A percentile compares a stretch with the other conserved stretches of the same genome.
phyloP scores from a whole-genome alignment of 2,797 vertebrate genomes.

The Apogon hyalosoma region DNA sequence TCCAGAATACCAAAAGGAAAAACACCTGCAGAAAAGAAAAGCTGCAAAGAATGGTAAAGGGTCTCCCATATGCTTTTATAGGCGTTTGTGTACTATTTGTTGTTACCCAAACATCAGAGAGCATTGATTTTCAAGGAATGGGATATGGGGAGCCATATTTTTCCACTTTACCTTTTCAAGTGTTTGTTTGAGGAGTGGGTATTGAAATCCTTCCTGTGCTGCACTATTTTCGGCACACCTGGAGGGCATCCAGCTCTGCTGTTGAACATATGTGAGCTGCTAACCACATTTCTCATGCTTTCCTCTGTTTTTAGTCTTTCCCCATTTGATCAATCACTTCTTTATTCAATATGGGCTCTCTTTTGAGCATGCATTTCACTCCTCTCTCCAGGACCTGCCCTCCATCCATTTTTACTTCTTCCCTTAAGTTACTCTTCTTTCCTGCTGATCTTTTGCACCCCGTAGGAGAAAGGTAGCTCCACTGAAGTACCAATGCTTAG shows the following conservation, averaged over 20 bases:
- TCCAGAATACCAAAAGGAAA: constrained; percentile 51
- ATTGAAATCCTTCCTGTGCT: constrained; percentile 68
- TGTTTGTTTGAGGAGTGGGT: constrained; percentile 61
- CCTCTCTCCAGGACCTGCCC: constrained; percentile 61
- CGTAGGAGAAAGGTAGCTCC: constrained; percentile 49
- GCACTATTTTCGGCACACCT: constrained; percentile 71
- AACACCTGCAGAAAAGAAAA: constrained; percentile 28
- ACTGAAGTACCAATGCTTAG: constrained; percentile 29
- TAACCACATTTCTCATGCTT: constrained; percentile 39
- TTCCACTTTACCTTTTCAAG: constrained; percentile 68
- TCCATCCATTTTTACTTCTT: constrained; percentile 44
- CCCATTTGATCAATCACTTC: constrained; percentile 60
- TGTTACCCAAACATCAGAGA: constrained; percentile 62
- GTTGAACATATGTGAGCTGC: constrained; percentile 60
- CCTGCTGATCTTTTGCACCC: constrained; percentile 50
- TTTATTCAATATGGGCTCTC: constrained; percentile 52
- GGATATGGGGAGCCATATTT: constrained; percentile 53
- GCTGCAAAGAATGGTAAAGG: constrained; percentile 24
- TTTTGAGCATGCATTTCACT: constrained; percentile 40
- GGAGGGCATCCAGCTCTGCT: constrained; percentile 58
- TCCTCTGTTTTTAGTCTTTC: constrained; percentile 22
- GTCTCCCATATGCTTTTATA: constrained; percentile 44
- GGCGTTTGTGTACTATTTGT: constrained; percentile 33
- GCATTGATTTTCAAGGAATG: constrained; percentile 66
- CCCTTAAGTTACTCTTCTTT: constrained; percentile 37